Conservation (phyloP, 2,113 vertebrate genomes). For the Peucedramus taeniatus region DNA sequence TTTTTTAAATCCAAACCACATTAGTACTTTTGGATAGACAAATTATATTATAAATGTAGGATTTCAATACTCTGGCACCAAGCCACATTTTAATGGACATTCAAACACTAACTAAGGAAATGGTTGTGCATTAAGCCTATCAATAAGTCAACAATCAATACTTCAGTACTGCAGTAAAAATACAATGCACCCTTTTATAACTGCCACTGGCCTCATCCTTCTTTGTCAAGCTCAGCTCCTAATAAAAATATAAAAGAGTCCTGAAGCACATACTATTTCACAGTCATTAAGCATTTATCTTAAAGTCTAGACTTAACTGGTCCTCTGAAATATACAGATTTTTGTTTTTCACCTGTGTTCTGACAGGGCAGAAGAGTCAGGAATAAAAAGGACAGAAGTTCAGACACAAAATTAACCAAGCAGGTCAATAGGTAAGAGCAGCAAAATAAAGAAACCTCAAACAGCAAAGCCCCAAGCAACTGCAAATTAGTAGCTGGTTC, state of each 20-base stretch:
- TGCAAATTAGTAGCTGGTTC: not conserved
- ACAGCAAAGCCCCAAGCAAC: not conserved
- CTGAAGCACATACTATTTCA: constrained; percentile 27
- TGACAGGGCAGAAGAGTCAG: not conserved
- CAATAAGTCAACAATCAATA: constrained; percentile 81
- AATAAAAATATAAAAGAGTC: constrained; percentile 10
- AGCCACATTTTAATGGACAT: constrained; percentile 71
- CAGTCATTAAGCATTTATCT: not conserved
- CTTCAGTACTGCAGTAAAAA: constrained; percentile 71
- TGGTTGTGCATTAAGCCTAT: constrained; percentile 74
- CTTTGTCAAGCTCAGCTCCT: constrained; percentile 21
- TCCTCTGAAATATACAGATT: not conserved
- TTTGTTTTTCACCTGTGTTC: not conserved
- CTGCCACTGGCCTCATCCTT: constrained; percentile 45
- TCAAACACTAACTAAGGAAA: constrained; percentile 76
- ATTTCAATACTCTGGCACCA: constrained; percentile 65
- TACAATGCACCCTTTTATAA: constrained; percentile 61
- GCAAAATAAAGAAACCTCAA: not conserved
- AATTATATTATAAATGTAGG: constrained; percentile 62
- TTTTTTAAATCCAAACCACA: constrained; percentile 48
- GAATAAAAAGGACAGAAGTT: constrained; percentile 15
- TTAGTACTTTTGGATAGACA: constrained; percentile 62
- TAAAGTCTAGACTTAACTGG: not conserved
- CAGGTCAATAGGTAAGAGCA: constrained; percentile 43
- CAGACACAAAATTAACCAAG: constrained; percentile 50